A percentile compares a stretch with the other conserved stretches of the same genome.
Evolutionary conservation across 2,113 vertebrate species (phyloP).

Genomic region (Parotia lawesii): DNA sequence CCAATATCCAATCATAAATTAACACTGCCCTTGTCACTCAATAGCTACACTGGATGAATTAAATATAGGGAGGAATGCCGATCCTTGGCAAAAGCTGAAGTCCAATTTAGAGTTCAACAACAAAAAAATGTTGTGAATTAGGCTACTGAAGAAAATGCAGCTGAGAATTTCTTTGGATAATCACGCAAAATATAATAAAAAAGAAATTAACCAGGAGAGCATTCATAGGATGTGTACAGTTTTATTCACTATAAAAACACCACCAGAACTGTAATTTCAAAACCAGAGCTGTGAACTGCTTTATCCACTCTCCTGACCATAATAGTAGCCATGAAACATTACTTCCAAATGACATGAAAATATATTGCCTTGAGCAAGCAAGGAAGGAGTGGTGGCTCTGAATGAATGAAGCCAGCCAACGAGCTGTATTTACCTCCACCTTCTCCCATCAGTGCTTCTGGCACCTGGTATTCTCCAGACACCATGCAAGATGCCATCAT

Average conservation of each 20-base stretch:
- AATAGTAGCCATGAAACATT: neutral
- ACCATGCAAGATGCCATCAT: neutral
- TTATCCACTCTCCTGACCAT: neutral
- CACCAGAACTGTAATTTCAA: neutral
- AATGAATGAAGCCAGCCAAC: accelerated
- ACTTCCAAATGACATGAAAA: neutral
- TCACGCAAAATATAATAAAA: neutral
- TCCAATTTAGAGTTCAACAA: neutral
- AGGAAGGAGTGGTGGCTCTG: neutral
- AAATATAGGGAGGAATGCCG: neutral
- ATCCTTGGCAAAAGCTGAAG: neutral
- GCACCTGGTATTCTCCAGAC: neutral
- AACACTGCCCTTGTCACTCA: neutral
- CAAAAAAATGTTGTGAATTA: neutral
- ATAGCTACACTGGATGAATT: neutral
- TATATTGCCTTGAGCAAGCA: neutral
- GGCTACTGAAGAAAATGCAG: neutral
- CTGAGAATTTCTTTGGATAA: neutral
- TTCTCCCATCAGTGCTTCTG: neutral
- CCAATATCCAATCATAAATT: slow-evolving; percentile 2
- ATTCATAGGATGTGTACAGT: neutral
- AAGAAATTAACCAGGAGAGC: accelerated
- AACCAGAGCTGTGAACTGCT: neutral
- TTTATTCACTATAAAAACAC: neutral
- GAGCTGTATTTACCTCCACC: neutral